Evolutionary conservation across 2,888 invertebrate genomes (phyloP), one percentile per base, ranked within the genome.

Genomic region (Athalia rosae): DNA sequence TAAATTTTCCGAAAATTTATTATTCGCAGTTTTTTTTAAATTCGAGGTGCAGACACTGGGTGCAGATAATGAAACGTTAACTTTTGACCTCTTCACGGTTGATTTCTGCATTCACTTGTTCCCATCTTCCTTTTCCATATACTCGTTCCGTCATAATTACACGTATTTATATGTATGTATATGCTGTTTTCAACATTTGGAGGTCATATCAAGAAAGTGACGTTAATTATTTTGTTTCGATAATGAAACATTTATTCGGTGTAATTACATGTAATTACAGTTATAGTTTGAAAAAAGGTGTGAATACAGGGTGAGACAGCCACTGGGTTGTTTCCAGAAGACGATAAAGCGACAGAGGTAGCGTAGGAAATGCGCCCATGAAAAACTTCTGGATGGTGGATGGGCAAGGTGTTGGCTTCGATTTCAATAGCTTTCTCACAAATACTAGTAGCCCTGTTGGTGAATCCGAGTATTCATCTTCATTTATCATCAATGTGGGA

Each of bases 401-500:
- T 11, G 8, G 45, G 11, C 4, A 67, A 67, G 9, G 43, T 11
- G 4, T 13, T 45, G 43, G 43, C 13, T 67, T 28, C 45, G 47
- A 41, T 67, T 67, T 45, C 67, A 67, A 41, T 45, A 13, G 41
- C 11, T 41, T 79, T 76, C 84, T 83, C 5, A 90, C 85, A 77
- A 90, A 89, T 59, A 83, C 83, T 47, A 90, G 79, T n/a, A 90
- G 81, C 4, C 90, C 90, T 4, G 87, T 85, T 1, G 89, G 85
- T 0, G 88, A 87, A 77, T 90, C 88, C n/a, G 78, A 67, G 73
- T 76, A 77, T 47, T 84, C 81, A 59, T 83, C 83, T 28, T 81
- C 82, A 50, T 82, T 80, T 45, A 80, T 79, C 6, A 78, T 76
- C 43, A 85, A 76, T 64, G 85, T 81, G 1, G 88, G 88, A 79